Evolutionary conservation across 2,888 invertebrate genomes (phyloP).

Genomic region (Pyrgus malvae): DNA sequence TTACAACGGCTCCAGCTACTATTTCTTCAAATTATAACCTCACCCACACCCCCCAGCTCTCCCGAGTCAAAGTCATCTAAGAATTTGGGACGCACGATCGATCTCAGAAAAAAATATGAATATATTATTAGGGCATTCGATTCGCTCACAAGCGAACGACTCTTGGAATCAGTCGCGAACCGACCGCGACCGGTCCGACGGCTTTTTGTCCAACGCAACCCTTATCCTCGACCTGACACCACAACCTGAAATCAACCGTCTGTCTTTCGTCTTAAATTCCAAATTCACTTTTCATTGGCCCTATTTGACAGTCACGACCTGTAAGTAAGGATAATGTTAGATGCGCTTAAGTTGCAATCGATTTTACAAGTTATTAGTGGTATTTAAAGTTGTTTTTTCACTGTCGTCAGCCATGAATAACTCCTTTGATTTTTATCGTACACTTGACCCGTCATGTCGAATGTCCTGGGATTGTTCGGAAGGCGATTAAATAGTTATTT

Average conservation of each 20-base stretch:
- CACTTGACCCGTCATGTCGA: slow-evolving; percentile 72
- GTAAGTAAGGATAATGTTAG: slow-evolving; percentile 67
- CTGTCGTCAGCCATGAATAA: slow-evolving; percentile 50
- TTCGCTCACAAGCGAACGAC: slow-evolving; percentile 54
- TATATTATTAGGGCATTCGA: slow-evolving; percentile 63
- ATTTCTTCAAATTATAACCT: not conserved
- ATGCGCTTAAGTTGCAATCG: slow-evolving; percentile 38
- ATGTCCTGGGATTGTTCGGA: slow-evolving; percentile 72
- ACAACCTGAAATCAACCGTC: slow-evolving; percentile 34
- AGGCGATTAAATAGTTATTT: slow-evolving; percentile 61
- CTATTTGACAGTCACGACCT: slow-evolving; percentile 70
- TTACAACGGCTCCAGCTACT: not conserved
- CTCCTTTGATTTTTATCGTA: slow-evolving; percentile 70
- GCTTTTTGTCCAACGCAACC: slow-evolving; percentile 75
- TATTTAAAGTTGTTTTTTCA: slow-evolving; percentile 40
- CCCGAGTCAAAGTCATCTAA: slow-evolving; percentile 16
- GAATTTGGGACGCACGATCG: slow-evolving; percentile 41
- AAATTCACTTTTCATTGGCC: slow-evolving; percentile 33
- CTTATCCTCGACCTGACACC: slow-evolving; percentile 56
- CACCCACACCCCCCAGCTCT: not conserved
- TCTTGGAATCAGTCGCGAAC: slow-evolving; percentile 51
- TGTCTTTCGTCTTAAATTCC: slow-evolving; percentile 23
- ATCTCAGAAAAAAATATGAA: slow-evolving; percentile 56
- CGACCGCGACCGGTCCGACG: slow-evolving; percentile 63
- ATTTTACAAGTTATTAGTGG: slow-evolving; percentile 41